Evolutionary conservation across 2,797 vertebrate genomes (phyloP), one percentile per base, ranked within the genome.

Genomic region (Smutsia temminckii): DNA sequence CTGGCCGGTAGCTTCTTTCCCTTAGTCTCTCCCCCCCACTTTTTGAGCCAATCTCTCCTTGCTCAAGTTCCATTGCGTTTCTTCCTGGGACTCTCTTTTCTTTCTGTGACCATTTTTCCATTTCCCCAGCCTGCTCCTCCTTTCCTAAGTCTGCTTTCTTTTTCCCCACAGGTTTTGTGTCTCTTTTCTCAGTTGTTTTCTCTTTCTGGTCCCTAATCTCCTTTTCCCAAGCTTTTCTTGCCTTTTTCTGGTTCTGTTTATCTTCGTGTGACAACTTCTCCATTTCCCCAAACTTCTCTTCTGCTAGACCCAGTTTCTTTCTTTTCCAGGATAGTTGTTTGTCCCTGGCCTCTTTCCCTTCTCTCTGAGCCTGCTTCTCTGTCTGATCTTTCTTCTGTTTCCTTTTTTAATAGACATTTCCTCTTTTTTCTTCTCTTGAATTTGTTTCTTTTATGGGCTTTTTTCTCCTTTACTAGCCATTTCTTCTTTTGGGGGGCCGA

Each of bases 321-420:
- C 84, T 93, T 93, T 91, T 23, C 86, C 21, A n/a, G 29, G 20
- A 55, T 95, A 57, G 49, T 78, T 78, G 32, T 63, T 68, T 74
- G 37, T 90, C 78, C 51, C 79, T 68, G 40, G 25, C 61, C 32
- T 93, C 64, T 74, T 74, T n/a, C 13, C 83, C 59, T 29, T 85
- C 69, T 89, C 71, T 63, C 40, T 49, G 34, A 40, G 21, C 29
- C 17, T 86, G 29, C 34, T 29, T 40, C 59, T 55, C 59, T 55
- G 57, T 46, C 18, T 86, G n/a, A 4, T 68, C 63, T 68, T 75
- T 53, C 18, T 92, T 61, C 27, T 64, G 57, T 79, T 83, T 51
- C n/a, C 18, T 42, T 40, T 40, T 40, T 40, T 40, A 40, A 40
- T 40, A 40, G 40, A 5, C 40, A 40, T 40, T 40, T 40, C 25